Base-by-base conservation (phyloP, 2,113 vertebrate species). In the Muscicapa adusta region DNA sequence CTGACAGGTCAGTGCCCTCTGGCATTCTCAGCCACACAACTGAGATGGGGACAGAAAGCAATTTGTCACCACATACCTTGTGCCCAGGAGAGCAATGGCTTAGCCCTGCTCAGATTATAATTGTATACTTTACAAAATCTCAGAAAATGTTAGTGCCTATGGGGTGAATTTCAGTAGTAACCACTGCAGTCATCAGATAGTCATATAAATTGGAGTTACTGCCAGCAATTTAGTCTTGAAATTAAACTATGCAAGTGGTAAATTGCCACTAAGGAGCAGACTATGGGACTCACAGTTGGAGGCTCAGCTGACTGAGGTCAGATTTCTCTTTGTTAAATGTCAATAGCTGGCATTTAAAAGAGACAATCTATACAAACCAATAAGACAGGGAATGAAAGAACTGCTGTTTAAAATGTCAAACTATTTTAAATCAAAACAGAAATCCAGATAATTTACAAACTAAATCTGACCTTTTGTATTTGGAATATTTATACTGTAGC, bases 391-490 rank as follows among this genome's bases (percentile, higher is more conserved):
- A 84, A 93, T 96, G 94, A 96, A 98, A 97, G 96, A 93, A 95
- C 76, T 2, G 73, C 94, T 97, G 94, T 94, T 98, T 96, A 97
- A 98, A 98, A 98, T 98, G 98, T 98, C 97, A 98, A 94, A 98
- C 96, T 97, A 96, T 97, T 98, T 97, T 95, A 97, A 97, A 98
- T 97, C 96, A 97, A 98, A 98, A 96, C 93, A 97, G 95, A 97
- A 97, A 96, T 89, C 73, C 95, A 96, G 97, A 96, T 98, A 97
- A 97, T 98, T 98, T 98, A 97, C 95, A 97, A 98, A 98, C 96
- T 97, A 97, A 96, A 98, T 95, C 90, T 98, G 97, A 97, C 97
- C 96, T 98, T 98, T 98, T 91, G 13, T 96, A 97, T 97, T 96
- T 94, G 91, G 96, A 97, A 94, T 95, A 97, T 97, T 96, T 97